Evolutionary conservation across 2,113 vertebrate genomes (phyloP), one percentile per base, ranked within the genome.

Genomic region (Poecilia latipinna): DNA sequence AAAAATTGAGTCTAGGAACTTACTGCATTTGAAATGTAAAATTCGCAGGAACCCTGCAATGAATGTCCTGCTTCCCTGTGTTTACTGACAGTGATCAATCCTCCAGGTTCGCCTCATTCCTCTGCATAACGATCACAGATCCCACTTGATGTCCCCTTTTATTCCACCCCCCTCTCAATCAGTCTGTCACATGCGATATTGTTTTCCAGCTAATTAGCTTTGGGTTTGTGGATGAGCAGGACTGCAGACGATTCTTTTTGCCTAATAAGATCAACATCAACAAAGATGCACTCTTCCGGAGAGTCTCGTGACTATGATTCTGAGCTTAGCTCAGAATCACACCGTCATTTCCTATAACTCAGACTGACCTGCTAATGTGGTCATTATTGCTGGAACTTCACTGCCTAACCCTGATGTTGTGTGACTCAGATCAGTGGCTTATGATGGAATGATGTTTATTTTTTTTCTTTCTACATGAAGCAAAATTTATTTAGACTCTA

Each of bases 81-180:
- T 51, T 44, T 75, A 39, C 35, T 24, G 68, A 89, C 78, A 28
- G 48, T 70, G 86, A 90, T 92, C 90, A 90, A 89, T 92, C 82
- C 44, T 75, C 15, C 66, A 69, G 90, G 90, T 86, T 86, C 89
- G 11, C 68, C 72, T 57, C 68, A 79, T 61, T 78, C 70, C 77
- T 75, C 68, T 48, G 80, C 67, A 54, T 79, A 72, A 83, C 74
- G 44, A 63, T 78, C 82, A 74, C 83, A 79, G 79, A 35, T 83
- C 68, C 62, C 61, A 26, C 65, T 65, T 66, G 71, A 68, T 76
- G 71, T 74, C 71, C 79, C 74, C 82, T 79, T 90, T 91, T 83
- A 84, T 82, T 77, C 77, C 77, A 89, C 88, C 91, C 87, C 87
- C 82, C 75, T 72, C 39, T 48, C 64, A 63, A 48, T 65, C 76